Evolutionary conservation across 2,113 vertebrate genomes (phyloP).

Genomic region (Oncorhynchus mykiss): DNA sequence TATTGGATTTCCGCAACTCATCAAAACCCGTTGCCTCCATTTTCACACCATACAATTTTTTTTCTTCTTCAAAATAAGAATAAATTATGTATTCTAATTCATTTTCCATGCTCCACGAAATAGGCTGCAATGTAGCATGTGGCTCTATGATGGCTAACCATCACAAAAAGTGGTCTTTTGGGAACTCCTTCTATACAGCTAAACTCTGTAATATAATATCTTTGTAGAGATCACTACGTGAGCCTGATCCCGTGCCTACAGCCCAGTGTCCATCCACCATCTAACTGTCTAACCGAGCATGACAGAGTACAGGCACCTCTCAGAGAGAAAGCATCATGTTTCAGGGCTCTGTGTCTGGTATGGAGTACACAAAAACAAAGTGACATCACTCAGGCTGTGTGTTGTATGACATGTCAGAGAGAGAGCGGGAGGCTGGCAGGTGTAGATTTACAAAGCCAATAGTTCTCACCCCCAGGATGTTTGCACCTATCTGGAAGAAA

Average conservation of each 20-base stretch:
- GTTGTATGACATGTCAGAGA: slow-evolving; percentile 50
- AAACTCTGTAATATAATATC: slow-evolving; percentile 38
- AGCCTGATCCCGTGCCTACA: slow-evolving; percentile 18
- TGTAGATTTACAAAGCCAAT: slow-evolving; percentile 54
- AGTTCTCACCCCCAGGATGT: slow-evolving; percentile 32
- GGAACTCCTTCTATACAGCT: too few relatives aligned
- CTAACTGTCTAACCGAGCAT: slow-evolving; percentile 44
- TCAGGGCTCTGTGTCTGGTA: slow-evolving; percentile 16
- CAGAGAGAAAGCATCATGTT: slow-evolving; percentile 30
- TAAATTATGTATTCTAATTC: too few relatives aligned
- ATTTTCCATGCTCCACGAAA: too few relatives aligned
- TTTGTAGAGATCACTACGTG: slow-evolving; percentile 7
- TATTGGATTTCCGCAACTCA: too few relatives aligned
- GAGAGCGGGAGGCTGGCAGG: slow-evolving; percentile 19
- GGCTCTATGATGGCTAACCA: neutral
- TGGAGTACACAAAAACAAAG: slow-evolving; percentile 20
- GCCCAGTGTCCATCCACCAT: neutral
- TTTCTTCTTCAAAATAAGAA: too few relatives aligned
- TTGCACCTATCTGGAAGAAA: slow-evolving; percentile 49
- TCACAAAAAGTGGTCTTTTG: too few relatives aligned
- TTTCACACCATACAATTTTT: too few relatives aligned
- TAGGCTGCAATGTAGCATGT: neutral
- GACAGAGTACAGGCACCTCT: slow-evolving; percentile 44
- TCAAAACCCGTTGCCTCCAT: too few relatives aligned
- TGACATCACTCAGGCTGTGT: slow-evolving; percentile 47